Evolutionary conservation across 2,113 vertebrate genomes (phyloP).

Genomic region (Eulemur macaco): DNA sequence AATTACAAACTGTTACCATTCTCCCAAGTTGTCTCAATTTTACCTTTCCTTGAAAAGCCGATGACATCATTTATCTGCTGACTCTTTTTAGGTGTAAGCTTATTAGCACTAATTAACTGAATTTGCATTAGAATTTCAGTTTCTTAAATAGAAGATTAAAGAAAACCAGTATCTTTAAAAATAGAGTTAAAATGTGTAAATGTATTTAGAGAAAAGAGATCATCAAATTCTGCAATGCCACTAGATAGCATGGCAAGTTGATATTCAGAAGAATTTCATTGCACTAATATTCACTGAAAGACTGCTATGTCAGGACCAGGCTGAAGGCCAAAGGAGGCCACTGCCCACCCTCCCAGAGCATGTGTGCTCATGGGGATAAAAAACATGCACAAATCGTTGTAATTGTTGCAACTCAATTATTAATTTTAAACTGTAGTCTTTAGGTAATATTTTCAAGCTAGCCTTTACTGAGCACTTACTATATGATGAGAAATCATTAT

Average conservation of each 20-base stretch:
- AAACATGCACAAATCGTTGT: neutral
- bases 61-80: neutral
- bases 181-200: neutral
- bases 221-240: neutral
- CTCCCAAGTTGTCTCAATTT: neutral
- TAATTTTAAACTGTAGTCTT: neutral
- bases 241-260: neutral
- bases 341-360: neutral
- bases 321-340: neutral
- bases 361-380: accelerated
- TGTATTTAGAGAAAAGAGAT: neutral
- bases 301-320: neutral
- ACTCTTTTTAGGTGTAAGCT: neutral
- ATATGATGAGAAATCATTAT: neutral
- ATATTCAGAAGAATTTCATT: neutral
- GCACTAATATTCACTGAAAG: neutral
- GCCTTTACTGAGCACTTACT: neutral
- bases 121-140: neutral
- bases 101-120: slow-evolving; percentile 25
- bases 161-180: slow-evolving; percentile 27
- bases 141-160: slow-evolving; percentile 15
- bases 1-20: neutral
- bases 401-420: neutral
- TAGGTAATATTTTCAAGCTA: neutral
- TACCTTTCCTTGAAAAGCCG: neutral